Conservation (phyloP, 1,140 invertebrate genomes). For the Zaprionus inermis region DNA sequence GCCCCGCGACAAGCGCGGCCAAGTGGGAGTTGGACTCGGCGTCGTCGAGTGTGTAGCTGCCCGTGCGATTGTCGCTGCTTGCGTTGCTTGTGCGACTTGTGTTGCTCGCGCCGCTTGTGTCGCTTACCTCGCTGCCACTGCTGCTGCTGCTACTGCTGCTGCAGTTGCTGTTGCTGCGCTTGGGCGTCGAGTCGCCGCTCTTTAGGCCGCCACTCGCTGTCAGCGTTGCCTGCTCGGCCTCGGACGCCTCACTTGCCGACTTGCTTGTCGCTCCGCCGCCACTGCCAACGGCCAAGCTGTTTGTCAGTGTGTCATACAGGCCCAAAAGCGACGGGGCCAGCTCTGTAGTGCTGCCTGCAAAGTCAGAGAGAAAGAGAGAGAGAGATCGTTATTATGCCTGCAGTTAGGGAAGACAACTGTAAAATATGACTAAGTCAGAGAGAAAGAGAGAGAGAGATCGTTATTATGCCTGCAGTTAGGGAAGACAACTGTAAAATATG, state of each 20-base stretch:
- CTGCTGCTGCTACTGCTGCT: conserved; percentile 59
- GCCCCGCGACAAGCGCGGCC: conserved; percentile 57
- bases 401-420: not conserved
- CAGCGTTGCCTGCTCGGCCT: not conserved
- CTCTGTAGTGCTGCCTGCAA: conserved; percentile 86
- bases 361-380: conserved; percentile 1
- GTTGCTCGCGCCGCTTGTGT: conserved; percentile 54
- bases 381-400: conserved; percentile 2
- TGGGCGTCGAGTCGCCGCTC: conserved; percentile 67
- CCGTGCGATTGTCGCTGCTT: conserved; percentile 65
- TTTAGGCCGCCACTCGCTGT: conserved; percentile 6
- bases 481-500: not conserved
- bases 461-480: not conserved
- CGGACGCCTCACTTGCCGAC: not conserved
- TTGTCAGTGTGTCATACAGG: conserved; percentile 85
- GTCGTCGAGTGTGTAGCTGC: conserved; percentile 56
- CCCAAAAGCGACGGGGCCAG: conserved; percentile 86
- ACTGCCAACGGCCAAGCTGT: conserved; percentile 49
- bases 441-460: conserved; percentile 8
- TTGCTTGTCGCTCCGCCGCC: conserved; percentile 11
- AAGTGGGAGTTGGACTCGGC: conserved; percentile 20
- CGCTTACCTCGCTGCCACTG: conserved; percentile 36
- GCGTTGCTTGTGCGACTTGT: conserved; percentile 42
- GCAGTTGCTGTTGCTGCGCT: conserved; percentile 55
- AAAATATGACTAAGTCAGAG: conserved; percentile 3